phyloP scores from a whole-genome alignment of 2,888 invertebrate species.

The Pachycephus smyrnensis region DNA sequence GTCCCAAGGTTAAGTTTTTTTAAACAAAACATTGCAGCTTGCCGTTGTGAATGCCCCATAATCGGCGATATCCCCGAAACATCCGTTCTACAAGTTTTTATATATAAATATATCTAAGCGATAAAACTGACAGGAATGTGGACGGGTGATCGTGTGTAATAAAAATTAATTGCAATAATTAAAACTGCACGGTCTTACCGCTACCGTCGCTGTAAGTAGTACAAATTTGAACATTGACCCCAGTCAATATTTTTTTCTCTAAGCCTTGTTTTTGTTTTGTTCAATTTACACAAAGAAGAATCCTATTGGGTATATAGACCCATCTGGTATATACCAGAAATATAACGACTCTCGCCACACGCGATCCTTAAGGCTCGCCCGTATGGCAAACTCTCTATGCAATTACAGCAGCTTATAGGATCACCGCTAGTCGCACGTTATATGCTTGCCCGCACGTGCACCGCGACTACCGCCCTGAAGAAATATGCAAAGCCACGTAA shows the following conservation, averaged over 20 bases:
- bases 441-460: not conserved
- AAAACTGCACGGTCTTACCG: not conserved
- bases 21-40: no score
- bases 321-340: not conserved
- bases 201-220: not conserved
- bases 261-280: not conserved
- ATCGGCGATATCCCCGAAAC: no score
- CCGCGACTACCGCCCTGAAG: not conserved
- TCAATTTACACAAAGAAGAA: not conserved
- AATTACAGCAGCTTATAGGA: not conserved
- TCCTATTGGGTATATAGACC: not conserved
- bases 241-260: no score
- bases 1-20: no score
- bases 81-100: no score
- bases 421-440: not conserved
- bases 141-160: not conserved
- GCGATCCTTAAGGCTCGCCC: not conserved
- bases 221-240: not conserved
- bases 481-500: conserved; percentile 35
- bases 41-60: no score
- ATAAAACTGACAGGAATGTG: not conserved
- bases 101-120: not conserved
- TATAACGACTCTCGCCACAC: not conserved
- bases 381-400: not conserved
- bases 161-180: not conserved